Percentiles rank a stretch among this genome's conserved stretches.
phyloP scores from a whole-genome alignment of 2,888 invertebrate species.

The Aproaerema taeniolella region DNA sequence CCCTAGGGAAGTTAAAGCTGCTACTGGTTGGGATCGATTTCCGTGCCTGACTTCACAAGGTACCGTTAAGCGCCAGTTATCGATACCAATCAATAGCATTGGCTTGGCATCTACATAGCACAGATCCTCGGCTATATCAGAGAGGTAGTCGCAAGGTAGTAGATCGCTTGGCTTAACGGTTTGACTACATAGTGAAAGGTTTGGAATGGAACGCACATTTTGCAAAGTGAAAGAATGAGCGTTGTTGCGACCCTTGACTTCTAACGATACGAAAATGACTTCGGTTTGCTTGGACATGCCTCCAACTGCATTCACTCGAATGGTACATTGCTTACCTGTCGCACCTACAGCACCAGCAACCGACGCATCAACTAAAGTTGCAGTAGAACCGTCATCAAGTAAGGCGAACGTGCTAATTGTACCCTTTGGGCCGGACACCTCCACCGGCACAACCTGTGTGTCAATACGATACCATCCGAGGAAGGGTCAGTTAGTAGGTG shows the following conservation, averaged over 20 bases:
- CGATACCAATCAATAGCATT: background rate
- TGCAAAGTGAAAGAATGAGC: background rate
- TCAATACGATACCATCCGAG: too few species aligned
- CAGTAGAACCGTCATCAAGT: too few species aligned
- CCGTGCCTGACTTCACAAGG: background rate
- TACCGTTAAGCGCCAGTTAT: background rate
- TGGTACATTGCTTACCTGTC: too few species aligned
- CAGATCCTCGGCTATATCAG: background rate
- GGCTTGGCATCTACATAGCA: slow-evolving; percentile 1
- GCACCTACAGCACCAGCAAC: too few species aligned
- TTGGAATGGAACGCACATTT: background rate
- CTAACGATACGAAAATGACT: background rate
- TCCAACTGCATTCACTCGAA: background rate
- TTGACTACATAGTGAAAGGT: background rate
- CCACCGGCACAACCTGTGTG: too few species aligned
- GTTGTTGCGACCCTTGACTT: background rate
- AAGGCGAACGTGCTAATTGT: too few species aligned
- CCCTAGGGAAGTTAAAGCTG: background rate
- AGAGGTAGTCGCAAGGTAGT: background rate
- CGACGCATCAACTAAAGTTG: too few species aligned
- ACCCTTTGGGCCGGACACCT: too few species aligned
- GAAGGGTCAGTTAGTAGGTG: too few species aligned
- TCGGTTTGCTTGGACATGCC: background rate
- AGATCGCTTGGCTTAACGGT: background rate
- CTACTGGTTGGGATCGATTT: background rate